These are phyloP conservation scores for Onychorhynchus coronatus DNA, from an alignment of 2,113 vertebrate species.

Conservation along the genomic window DNA sequence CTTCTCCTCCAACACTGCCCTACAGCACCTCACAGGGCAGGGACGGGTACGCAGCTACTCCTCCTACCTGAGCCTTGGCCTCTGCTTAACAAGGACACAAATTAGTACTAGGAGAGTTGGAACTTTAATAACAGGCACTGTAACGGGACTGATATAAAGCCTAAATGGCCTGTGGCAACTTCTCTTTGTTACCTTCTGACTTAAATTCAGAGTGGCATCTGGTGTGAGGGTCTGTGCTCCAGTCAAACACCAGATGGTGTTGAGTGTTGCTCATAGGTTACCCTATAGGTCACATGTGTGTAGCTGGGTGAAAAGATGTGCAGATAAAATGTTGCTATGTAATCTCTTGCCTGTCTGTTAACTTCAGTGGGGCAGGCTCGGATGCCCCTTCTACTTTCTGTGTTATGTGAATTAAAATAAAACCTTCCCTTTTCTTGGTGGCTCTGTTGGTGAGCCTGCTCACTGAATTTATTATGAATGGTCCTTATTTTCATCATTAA, in stretches of 20 bases:
- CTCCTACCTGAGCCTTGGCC: not conserved
- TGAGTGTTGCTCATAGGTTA: not conserved
- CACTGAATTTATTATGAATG: not conserved
- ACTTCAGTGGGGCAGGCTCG: not conserved
- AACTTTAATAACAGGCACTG: not conserved
- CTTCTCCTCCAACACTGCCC: not conserved
- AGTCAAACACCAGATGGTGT: not conserved
- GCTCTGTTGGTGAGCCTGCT: not conserved
- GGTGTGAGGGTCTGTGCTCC: not conserved
- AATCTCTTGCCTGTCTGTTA: not conserved
- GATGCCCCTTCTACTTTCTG: not conserved
- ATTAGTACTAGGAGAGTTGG: not conserved
- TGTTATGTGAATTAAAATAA: not conserved
- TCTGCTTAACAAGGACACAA: not conserved
- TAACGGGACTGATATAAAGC: accelerated
- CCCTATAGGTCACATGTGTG: not conserved
- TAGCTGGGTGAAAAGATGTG: not conserved
- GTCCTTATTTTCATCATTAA: not conserved
- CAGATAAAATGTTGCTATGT: not conserved
- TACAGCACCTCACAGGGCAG: not conserved
- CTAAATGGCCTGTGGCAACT: not conserved
- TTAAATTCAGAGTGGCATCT: not conserved
- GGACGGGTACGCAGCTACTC: not conserved
- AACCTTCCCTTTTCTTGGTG: not conserved
- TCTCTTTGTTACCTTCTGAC: not conserved